Percentiles rank a stretch among this genome's conserved stretches.
phyloP scores from a whole-genome alignment of 2,113 vertebrate species.

The Rhadina sibilatrix region DNA sequence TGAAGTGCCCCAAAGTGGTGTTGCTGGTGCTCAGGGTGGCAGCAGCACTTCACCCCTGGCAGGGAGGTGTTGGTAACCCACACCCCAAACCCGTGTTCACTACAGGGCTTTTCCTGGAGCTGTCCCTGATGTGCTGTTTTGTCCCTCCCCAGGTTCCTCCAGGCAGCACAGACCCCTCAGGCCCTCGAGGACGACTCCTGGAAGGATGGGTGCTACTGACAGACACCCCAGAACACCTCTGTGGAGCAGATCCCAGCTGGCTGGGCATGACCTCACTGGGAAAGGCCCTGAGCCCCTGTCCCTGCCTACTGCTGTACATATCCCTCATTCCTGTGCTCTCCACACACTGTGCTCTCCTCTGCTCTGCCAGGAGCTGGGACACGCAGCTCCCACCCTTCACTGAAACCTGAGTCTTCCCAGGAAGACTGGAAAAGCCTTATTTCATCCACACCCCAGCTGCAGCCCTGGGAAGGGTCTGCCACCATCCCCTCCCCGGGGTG shows the following conservation, averaged over 20 bases:
- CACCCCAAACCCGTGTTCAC: background rate
- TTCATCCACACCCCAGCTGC: background rate
- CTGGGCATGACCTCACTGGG: slow-evolving; percentile 45
- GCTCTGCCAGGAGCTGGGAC: background rate
- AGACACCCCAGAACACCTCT: background rate
- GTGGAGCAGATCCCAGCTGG: slow-evolving; percentile 67
- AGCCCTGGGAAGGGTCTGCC: background rate
- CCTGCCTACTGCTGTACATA: background rate
- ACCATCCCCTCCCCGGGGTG: background rate
- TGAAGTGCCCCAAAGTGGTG: accelerated
- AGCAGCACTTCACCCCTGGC: background rate
- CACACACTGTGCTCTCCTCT: background rate
- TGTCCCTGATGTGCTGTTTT: background rate
- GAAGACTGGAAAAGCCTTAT: slow-evolving; percentile 24
- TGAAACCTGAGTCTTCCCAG: background rate
- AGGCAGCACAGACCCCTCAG: slow-evolving; percentile 76
- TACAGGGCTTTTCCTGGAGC: background rate
- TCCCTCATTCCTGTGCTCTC: background rate
- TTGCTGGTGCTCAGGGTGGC: background rate
- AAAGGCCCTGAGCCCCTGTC: background rate
- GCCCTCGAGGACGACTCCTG: slow-evolving; percentile 79
- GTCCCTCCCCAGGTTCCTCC: slow-evolving; percentile 72
- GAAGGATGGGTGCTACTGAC: slow-evolving; percentile 92
- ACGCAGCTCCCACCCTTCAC: background rate
- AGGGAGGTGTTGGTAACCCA: background rate